phyloP scores from a whole-genome alignment of 2,797 vertebrate species.

The Leptoclinus maculatus region DNA sequence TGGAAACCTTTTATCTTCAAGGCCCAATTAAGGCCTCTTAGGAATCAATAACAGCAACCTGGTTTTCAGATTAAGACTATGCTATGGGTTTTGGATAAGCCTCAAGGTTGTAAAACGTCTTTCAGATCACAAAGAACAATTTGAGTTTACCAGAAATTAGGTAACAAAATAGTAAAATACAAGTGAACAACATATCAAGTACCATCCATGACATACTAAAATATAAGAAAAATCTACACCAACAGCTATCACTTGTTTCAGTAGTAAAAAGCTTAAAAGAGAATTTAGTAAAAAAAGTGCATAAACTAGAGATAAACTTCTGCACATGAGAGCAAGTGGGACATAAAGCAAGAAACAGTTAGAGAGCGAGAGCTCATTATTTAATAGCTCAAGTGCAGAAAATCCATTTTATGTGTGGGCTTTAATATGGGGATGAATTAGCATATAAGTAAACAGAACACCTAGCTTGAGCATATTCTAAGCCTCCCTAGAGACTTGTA shows the following conservation, averaged over 20 bases:
- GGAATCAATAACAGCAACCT: conserved; percentile 21
- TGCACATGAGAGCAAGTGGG: conserved; percentile 17
- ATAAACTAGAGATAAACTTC: conserved; percentile 21
- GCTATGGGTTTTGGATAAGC: conserved; percentile 5
- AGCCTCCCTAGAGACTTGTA: conserved; percentile 41
- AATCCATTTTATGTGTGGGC: conserved; percentile 66
- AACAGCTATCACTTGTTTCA: conserved; percentile 1
- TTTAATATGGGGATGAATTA: conserved; percentile 63
- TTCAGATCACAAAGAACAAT: neutral
- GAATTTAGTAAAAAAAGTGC: conserved; percentile 23
- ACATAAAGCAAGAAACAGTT: conserved; percentile 47
- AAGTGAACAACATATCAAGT: conserved; percentile 11
- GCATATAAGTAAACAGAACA: conserved; percentile 70
- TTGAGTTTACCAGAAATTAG: neutral
- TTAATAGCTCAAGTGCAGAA: conserved; percentile 60
- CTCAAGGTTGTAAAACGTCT: neutral
- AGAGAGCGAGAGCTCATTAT: conserved; percentile 60
- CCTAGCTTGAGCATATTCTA: conserved; percentile 54
- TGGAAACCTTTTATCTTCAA: conserved; percentile 15
- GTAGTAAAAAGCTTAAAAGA: conserved; percentile 9
- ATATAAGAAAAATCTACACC: neutral
- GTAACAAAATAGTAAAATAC: neutral
- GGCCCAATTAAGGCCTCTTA: neutral
- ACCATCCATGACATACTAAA: neutral
- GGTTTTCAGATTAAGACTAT: conserved; percentile 2